A percentile compares a stretch with the other conserved stretches of the same genome.
Conservation (phyloP, 1,140 invertebrate species). For the Penaeus indicus region DNA sequence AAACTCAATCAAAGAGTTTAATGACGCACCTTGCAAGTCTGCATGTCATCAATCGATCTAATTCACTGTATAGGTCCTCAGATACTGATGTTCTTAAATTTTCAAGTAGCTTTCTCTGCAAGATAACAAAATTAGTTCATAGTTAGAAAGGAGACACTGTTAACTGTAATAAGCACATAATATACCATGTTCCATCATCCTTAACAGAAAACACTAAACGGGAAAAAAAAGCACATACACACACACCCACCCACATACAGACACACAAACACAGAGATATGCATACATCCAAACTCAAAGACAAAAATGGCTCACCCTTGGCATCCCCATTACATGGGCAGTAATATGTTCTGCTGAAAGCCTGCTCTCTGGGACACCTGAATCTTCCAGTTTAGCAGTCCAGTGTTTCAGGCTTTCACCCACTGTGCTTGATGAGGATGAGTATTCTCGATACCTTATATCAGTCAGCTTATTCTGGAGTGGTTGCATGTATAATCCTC, state of each 20-base stretch:
- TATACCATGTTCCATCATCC: too few relatives aligned
- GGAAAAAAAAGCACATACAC: too few relatives aligned
- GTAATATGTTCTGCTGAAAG: constrained; percentile 55
- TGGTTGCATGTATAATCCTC: not conserved
- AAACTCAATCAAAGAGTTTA: not conserved
- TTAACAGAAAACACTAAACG: too few relatives aligned
- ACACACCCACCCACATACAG: too few relatives aligned
- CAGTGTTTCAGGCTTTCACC: constrained; percentile 27
- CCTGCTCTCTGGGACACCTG: constrained; percentile 43
- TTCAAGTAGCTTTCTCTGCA: not conserved
- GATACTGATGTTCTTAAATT: not conserved
- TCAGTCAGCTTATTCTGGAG: not conserved
- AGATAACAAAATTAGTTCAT: not conserved
- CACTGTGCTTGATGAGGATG: constrained; percentile 8
- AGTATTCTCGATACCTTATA: not conserved
- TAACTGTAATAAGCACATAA: too few relatives aligned
- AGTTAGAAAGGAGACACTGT: too few relatives aligned
- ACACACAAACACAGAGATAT: too few relatives aligned
- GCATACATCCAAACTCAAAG: too few relatives aligned
- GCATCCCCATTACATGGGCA: constrained; percentile 33
- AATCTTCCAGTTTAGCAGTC: constrained; percentile 24
- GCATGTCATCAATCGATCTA: constrained; percentile 43
- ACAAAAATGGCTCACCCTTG: constrained; percentile 30
- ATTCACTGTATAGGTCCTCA: not conserved
- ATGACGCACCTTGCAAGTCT: constrained; percentile 21